phyloP scores from a whole-genome alignment of 1,140 invertebrate species.

The Asbolus verrucosus region DNA sequence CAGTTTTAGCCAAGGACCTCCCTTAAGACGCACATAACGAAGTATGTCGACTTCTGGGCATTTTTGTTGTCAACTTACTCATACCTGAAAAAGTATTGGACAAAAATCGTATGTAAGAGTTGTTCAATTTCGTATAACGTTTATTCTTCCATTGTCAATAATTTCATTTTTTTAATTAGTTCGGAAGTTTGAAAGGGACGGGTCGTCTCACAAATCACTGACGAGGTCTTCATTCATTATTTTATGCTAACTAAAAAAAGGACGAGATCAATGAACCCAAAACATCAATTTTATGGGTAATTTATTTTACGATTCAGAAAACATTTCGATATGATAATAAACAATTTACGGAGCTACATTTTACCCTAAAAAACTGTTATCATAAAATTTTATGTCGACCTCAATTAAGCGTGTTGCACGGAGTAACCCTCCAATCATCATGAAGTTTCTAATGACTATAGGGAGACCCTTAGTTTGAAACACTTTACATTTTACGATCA shows the following conservation, averaged over 20 bases:
- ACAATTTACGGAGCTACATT: background rate
- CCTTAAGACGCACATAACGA: too few relatives aligned
- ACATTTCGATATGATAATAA: background rate
- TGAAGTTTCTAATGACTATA: background rate
- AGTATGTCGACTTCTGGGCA: too few relatives aligned
- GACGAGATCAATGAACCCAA: conserved; percentile 10
- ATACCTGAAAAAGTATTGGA: too few relatives aligned
- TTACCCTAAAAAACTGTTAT: background rate
- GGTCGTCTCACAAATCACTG: too few relatives aligned
- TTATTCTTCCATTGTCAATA: too few relatives aligned
- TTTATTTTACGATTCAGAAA: conserved; percentile 8
- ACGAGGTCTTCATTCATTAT: conserved; percentile 19
- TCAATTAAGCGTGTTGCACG: background rate
- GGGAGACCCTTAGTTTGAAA: background rate
- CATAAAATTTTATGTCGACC: background rate
- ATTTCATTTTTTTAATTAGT: too few relatives aligned
- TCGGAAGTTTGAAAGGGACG: too few relatives aligned
- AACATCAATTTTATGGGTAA: conserved; percentile 11
- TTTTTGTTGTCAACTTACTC: too few relatives aligned
- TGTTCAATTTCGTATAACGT: too few relatives aligned
- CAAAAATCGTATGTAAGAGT: too few relatives aligned
- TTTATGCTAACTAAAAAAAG: background rate
- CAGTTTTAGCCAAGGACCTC: too few relatives aligned
- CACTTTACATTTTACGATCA: conserved; percentile 4
- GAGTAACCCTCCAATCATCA: conserved; percentile 3